phyloP scores from a whole-genome alignment of 2,113 vertebrate species.

The Grammatotria lemairii region DNA sequence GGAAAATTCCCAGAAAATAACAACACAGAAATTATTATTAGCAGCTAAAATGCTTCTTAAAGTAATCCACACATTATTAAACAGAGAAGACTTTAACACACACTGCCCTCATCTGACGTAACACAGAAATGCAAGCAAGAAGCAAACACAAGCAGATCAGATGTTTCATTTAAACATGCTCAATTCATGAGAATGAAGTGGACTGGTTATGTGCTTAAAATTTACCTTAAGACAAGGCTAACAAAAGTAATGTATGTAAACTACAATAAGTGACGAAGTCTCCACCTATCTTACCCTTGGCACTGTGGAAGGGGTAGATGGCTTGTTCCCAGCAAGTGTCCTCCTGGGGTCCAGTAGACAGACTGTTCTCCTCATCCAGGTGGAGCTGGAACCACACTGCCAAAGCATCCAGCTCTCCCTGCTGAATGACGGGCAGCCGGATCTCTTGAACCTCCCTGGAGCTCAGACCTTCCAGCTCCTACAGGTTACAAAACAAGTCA shows the following conservation, averaged over 20 bases:
- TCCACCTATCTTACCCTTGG: conserved; percentile 67
- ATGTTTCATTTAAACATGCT: not conserved
- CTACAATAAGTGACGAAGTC: not conserved
- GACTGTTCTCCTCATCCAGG: conserved; percentile 82
- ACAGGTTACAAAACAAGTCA: not conserved
- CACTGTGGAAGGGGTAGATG: conserved; percentile 85
- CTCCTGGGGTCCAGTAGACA: conserved; percentile 89
- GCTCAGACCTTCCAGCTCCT: conserved; percentile 90
- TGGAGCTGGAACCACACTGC: conserved; percentile 95
- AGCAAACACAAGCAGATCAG: not conserved
- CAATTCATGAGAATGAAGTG: not conserved
- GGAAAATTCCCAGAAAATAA: not conserved
- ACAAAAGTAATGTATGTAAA: not conserved
- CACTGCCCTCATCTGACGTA: conserved; percentile 36
- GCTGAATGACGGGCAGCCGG: conserved; percentile 68
- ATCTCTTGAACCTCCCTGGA: conserved; percentile 71
- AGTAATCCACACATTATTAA: not conserved
- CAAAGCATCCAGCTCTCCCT: conserved; percentile 83
- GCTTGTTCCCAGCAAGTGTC: conserved; percentile 98
- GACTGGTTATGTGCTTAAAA: not conserved
- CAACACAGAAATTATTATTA: not conserved
- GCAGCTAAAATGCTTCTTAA: not conserved
- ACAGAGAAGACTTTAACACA: not conserved
- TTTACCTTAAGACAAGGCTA: not conserved
- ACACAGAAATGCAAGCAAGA: not conserved